A percentile compares a stretch with the other conserved stretches of the same genome.
Conservation (phyloP, 2,888 invertebrate species). For the Carabus problematicus region DNA sequence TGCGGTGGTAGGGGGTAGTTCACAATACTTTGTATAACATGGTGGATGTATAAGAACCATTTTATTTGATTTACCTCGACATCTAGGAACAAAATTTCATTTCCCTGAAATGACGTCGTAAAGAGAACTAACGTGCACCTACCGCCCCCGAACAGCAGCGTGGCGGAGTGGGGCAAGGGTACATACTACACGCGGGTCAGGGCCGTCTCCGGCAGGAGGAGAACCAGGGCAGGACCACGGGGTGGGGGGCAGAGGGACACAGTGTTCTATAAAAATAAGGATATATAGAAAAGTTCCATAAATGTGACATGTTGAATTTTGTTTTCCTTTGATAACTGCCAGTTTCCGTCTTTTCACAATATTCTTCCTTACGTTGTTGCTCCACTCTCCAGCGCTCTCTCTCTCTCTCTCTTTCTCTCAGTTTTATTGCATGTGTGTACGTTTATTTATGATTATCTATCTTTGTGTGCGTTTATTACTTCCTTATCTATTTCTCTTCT, state of each 20-base stretch:
- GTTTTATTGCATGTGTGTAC: neutral
- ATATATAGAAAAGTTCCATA: conserved; percentile 54
- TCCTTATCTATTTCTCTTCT: too few relatives aligned
- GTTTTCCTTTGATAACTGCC: conserved; percentile 31
- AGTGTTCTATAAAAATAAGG: conserved; percentile 49
- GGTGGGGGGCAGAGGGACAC: neutral
- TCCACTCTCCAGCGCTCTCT: neutral
- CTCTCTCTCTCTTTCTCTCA: neutral
- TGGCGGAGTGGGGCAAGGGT: conserved; percentile 15
- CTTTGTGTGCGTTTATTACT: too few relatives aligned
- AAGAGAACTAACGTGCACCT: conserved; percentile 52
- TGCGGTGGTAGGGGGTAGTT: too few relatives aligned
- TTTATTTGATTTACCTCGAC: conserved; percentile 54
- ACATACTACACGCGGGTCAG: conserved; percentile 8
- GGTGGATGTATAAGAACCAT: conserved; percentile 40
- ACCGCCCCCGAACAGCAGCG: neutral
- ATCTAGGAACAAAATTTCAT: conserved; percentile 59
- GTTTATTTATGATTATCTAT: neutral
- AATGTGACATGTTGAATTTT: conserved; percentile 57
- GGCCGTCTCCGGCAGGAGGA: neutral
- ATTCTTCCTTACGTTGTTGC: neutral
- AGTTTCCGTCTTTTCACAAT: conserved; percentile 1
- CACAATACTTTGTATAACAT: conserved; percentile 41
- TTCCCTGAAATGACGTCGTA: conserved; percentile 58
- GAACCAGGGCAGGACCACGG: neutral